Evolutionary conservation across 2,113 vertebrate genomes (phyloP).

Genomic region (Coreoperca whiteheadi): DNA sequence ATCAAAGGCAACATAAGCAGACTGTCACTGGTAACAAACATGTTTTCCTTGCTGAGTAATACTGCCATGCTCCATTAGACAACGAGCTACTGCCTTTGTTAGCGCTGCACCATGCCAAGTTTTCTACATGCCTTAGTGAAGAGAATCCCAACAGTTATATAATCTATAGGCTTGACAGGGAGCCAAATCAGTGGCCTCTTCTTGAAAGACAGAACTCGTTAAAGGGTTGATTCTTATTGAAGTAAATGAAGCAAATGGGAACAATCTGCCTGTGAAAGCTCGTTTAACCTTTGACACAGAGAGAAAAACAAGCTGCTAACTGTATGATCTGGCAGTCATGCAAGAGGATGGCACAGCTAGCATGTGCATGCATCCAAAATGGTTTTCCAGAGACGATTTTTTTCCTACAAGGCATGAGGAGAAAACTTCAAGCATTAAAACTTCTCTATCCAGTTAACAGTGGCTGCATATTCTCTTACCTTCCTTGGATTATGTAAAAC

Average conservation of each 20-base stretch:
- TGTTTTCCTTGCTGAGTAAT: slow-evolving; percentile 63
- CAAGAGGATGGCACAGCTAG: slow-evolving; percentile 19
- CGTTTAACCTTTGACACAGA: slow-evolving; percentile 60
- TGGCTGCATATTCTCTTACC: not conserved
- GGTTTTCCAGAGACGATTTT: not conserved
- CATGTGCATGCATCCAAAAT: slow-evolving; percentile 14
- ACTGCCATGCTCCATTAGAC: slow-evolving; percentile 72
- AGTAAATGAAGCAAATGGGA: slow-evolving; percentile 70
- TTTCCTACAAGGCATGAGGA: not conserved
- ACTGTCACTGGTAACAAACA: slow-evolving; percentile 51
- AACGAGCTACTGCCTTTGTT: slow-evolving; percentile 69
- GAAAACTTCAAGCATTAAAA: not conserved
- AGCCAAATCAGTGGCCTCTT: slow-evolving; percentile 63
- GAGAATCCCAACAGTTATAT: slow-evolving; percentile 63
- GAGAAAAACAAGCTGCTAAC: slow-evolving; percentile 60
- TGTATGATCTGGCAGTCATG: slow-evolving; percentile 49
- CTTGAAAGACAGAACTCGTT: slow-evolving; percentile 61
- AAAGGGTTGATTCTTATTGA: slow-evolving; percentile 73
- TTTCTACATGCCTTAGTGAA: slow-evolving; percentile 68
- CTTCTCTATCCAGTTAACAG: not conserved
- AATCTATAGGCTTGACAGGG: slow-evolving; percentile 68
- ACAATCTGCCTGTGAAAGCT: slow-evolving; percentile 51
- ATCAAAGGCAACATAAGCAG: slow-evolving; percentile 37
- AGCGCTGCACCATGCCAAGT: slow-evolving; percentile 58
- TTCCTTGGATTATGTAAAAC: not conserved